Percentiles rank a stretch among this genome's conserved stretches.
phyloP scores from a whole-genome alignment of 2,797 vertebrate species.

The Meda fulgida region DNA sequence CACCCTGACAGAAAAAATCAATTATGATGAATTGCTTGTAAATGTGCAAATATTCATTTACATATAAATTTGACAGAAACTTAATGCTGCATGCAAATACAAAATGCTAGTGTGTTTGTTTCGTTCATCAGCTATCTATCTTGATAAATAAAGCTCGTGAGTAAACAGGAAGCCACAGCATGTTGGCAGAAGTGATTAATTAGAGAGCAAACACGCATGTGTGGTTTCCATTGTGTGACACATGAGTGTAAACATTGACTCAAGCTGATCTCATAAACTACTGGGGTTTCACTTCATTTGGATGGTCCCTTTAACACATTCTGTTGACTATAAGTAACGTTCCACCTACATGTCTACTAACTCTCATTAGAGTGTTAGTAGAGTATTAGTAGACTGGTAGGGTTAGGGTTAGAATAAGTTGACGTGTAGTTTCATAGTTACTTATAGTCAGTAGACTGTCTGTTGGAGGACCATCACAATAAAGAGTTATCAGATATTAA shows the following conservation, averaged over 20 bases:
- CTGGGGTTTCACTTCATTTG: too few relatives aligned
- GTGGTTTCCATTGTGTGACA: slow-evolving; percentile 43
- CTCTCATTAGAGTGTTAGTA: too few relatives aligned
- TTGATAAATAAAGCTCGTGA: slow-evolving; percentile 58
- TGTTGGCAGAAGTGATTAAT: slow-evolving; percentile 53
- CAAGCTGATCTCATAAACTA: slow-evolving; percentile 23
- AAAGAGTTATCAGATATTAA: too few relatives aligned
- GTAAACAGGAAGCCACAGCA: slow-evolving; percentile 52
- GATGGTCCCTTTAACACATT: too few relatives aligned
- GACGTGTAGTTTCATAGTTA: too few relatives aligned
- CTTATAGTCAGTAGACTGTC: too few relatives aligned
- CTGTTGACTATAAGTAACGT: too few relatives aligned
- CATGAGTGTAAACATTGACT: slow-evolving; percentile 25
- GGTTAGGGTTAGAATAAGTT: too few relatives aligned
- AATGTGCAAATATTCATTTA: slow-evolving; percentile 62
- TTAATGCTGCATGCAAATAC: slow-evolving; percentile 56
- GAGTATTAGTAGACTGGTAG: too few relatives aligned
- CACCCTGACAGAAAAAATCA: slow-evolving; percentile 55
- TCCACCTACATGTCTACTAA: too few relatives aligned
- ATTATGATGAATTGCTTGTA: slow-evolving; percentile 61
- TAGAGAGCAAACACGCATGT: slow-evolving; percentile 49
- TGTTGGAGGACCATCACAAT: too few relatives aligned
- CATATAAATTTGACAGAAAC: slow-evolving; percentile 59
- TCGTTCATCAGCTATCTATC: slow-evolving; percentile 49
- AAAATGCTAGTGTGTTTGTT: slow-evolving; percentile 35